Evolutionary conservation across 2,888 invertebrate species (phyloP), one percentile per base, ranked within the genome.

Genomic region (Trachelus iudaicus): DNA sequence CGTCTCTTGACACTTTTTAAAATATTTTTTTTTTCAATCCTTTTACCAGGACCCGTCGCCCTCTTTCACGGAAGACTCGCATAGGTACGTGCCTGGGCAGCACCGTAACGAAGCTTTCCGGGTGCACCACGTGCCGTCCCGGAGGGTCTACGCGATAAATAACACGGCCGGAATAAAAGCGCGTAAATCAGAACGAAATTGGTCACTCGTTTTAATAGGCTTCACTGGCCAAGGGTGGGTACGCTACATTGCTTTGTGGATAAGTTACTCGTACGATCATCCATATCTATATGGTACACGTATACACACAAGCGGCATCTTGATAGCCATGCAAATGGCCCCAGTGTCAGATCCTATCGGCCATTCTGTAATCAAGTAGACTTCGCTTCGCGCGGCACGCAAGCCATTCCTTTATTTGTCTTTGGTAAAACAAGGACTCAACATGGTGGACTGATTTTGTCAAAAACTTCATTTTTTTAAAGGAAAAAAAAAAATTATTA

Each of bases 321-420:
- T 81, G 83, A 83, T 83, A 83, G 81, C 83, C 83, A 83, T 83
- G 83, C 83, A 83, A 83, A 83, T 83, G 81, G 81, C 80, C 83
- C 40, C 81, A 81, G 83, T 83, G 83, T 83, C 83, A 83, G 83
- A 83, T 83, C 80, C 79, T 83, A 83, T 83, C 83, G 83, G 73
- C n/a, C 56, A 71, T 35, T 76, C 73, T 76, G 79, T 79, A 79
- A 79, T 79, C 79, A 79, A 79, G 76, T 73, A 73, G 73, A 73
- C 73, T 35, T 73, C 79, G 76, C 73, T 69, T 69, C 76, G 74
- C 73, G 68, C 74, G 79, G 76, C 79, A 79, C 79, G 79, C 76
- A 73, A 76, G 56, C 74, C 35, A n/a, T 23, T 34, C 73, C 34
- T 34, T 35, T 34, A 30, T 73, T 34, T 30, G 73, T 23, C 23